Base-by-base conservation (phyloP, 2,113 vertebrate species). In the Mobula birostris region DNA sequence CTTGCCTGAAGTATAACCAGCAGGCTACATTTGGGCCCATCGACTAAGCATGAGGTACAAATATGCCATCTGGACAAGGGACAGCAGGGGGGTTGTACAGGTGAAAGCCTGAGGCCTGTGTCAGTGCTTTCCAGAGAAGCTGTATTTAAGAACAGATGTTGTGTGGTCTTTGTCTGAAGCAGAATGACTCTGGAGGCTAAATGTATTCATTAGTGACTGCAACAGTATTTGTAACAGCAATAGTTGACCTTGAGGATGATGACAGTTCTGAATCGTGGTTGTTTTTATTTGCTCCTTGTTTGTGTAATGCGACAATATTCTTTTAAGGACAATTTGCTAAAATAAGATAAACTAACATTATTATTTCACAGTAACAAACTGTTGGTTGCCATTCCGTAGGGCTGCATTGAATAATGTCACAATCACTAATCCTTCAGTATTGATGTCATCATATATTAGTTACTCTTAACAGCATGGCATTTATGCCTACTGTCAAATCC, bases 81-180 rank as follows among this genome's bases (percentile, higher is more conserved):
- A 96, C 40, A 36, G 70, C 68, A 96, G 98, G 98, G 98, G 99
- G 98, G 98, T 98, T 74, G 97, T 97, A 98, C 97, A 96, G 95
- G 96, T 97, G 95, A 96, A 96, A 97, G 97, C 96, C 96, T 95
- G 97, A 96, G 97, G 97, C 97, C 97, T 95, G 97, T 99, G 98
- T 99, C 98, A 99, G 98, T 97, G 97, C 96, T 90, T 96, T 96
- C 97, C 97, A 97, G 97, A 97, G 98, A 98, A 98, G 98, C 98
- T 97, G 98, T 98, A 98, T 98, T 98, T 98, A 97, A 97, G 98
- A 99, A 98, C 99, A 99, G 99, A 99, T 99, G 99, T 99, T 99
- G 97, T 95, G 98, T 96, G 97, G 98, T 98, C 98, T 98, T 98
- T 98, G 94, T 97, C 96, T 96, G 98, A 95, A 97, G 97, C 97